Conservation (phyloP, 1,140 invertebrate species). For the Thaumetopoea pityocampa region DNA sequence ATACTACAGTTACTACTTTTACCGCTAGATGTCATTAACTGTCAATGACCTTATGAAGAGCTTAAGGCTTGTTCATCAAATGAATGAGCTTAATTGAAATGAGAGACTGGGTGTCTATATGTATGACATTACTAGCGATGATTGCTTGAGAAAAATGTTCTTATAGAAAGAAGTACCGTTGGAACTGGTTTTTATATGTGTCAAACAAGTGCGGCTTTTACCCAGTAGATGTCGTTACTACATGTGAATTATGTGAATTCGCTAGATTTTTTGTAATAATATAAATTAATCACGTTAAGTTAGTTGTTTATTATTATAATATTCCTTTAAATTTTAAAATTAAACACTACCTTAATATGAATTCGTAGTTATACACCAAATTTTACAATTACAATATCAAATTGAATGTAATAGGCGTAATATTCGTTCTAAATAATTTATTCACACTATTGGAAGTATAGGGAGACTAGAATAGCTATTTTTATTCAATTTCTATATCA, state of each 20-base stretch:
- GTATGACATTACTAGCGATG: constrained; percentile 21
- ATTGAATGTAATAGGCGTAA: too few species aligned
- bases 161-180: constrained; percentile 35
- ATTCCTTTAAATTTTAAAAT: too few species aligned
- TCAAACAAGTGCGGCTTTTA: constrained; percentile 30
- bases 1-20: constrained; percentile 17
- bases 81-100: constrained; percentile 29
- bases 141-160: constrained; percentile 27
- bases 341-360: too few species aligned
- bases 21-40: constrained; percentile 35
- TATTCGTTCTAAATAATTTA: too few species aligned
- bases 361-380: too few species aligned
- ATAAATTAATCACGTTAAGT: too few species aligned
- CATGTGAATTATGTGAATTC: constrained; percentile 4
- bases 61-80: constrained; percentile 12
- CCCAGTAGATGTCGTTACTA: constrained; percentile 39
- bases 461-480: too few species aligned
- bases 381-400: too few species aligned
- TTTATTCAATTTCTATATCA: too few species aligned
- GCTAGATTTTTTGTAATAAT: too few species aligned
- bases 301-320: too few species aligned
- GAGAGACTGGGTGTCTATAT: constrained; percentile 19
- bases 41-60: constrained; percentile 21
- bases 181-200: constrained; percentile 37
- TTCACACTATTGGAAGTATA: too few species aligned